Conservation (phyloP, 2,797 vertebrate genomes). For the Oceanodroma leucorhoa region DNA sequence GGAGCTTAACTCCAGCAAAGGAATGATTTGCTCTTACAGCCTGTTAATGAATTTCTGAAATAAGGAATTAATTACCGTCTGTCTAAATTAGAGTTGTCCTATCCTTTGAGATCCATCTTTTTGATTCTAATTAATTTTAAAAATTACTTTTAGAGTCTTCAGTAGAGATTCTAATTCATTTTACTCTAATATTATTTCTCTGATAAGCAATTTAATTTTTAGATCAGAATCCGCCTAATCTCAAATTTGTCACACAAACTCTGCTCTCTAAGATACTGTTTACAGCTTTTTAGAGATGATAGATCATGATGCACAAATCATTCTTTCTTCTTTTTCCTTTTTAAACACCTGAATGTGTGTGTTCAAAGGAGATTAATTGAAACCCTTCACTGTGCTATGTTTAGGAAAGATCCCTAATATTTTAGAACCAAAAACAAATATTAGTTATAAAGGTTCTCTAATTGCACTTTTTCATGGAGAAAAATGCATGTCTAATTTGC, state of each 20-base stretch:
- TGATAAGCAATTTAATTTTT: conserved; percentile 71
- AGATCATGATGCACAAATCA: background rate
- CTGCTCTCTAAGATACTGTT: conserved; percentile 32
- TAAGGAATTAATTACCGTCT: conserved; percentile 74
- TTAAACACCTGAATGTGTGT: conserved; percentile 40
- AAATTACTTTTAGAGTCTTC: conserved; percentile 70
- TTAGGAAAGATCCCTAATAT: conserved; percentile 24
- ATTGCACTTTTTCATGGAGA: conserved; percentile 65
- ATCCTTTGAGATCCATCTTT: conserved; percentile 77
- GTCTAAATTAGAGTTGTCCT: conserved; percentile 70
- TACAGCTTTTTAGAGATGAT: conserved; percentile 53
- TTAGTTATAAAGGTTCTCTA: conserved; percentile 68
- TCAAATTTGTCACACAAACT: conserved; percentile 61
- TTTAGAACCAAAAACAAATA: conserved; percentile 63
- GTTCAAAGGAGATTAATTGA: conserved; percentile 60
- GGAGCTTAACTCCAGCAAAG: conserved; percentile 18
- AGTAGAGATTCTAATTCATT: conserved; percentile 70
- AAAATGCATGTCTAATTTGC: conserved; percentile 67
- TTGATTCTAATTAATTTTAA: conserved; percentile 80
- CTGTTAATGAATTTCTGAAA: conserved; percentile 65
- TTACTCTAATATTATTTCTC: conserved; percentile 73
- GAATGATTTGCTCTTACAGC: conserved; percentile 63
- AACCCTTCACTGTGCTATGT: background rate
- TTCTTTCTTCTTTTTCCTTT: conserved; percentile 28
- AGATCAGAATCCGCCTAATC: conserved; percentile 24